Evolutionary conservation across 2,113 vertebrate species (phyloP), one percentile per base, ranked within the genome.

Genomic region (Mastomys natalensis): DNA sequence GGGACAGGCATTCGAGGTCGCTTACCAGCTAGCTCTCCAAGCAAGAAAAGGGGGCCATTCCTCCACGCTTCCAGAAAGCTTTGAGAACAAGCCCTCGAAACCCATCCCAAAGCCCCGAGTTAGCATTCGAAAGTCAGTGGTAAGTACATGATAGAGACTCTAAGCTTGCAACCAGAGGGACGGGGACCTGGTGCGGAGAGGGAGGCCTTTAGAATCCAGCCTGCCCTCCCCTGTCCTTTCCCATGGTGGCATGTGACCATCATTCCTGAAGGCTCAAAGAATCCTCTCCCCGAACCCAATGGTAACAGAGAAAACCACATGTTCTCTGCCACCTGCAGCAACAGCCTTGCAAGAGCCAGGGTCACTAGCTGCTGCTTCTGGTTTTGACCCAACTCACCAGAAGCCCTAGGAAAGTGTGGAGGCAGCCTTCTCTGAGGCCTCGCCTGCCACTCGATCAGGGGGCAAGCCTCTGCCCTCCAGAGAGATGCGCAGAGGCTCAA

Each of bases 1-100:
- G 86, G 99, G 99, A 98, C 99, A 99, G 98, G 99, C 99, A 37
- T 99, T 99, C 97, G 99, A 99, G 98, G 99, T 99, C 94, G 99
- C 99, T 64, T 99, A 99, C 98, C 99, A 99, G 98, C 98, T 99
- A 91, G 99, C 99, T 45, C 99, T 99, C 87, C 99, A 99, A 97
- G 99, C 99, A 85, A 98, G 99, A 90, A 99, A 99, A 98, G 99
- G 99, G 48, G 99, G 99, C 31, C 99, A 99, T 78, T 99, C 99
- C 51, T 99, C 99, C 97, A 99, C 99, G 0, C 99, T 99, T 92
- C 99, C 99, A 0, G 99, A 99, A 98, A 99, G 99, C 98, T 99
- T 99, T 91, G 99, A 99, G 98, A 99, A 99, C 98, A 99, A 99
- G 97, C 99, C 99, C 93, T 99, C 99, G 98, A 99, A 99, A 97